Conservation (phyloP, 64 coral and sea anemone genomes). For the Porites australiensis region DNA sequence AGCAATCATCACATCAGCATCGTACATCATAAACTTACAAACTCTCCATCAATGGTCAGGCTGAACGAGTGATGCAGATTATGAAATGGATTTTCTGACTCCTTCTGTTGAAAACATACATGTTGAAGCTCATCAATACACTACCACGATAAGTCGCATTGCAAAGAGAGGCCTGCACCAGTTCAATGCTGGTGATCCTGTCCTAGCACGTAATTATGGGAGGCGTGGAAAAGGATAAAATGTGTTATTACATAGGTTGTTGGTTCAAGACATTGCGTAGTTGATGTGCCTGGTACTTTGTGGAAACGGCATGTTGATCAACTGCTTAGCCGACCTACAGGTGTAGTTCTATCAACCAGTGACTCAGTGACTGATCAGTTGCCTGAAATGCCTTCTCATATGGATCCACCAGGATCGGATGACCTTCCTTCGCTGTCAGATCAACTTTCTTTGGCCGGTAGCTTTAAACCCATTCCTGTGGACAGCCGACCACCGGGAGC, state of each 20-base stretch:
- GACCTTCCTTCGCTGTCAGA: background rate
- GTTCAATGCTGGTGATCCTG: slow-evolving; percentile 43
- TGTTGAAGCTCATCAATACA: no score
- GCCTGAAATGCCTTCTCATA: no score
- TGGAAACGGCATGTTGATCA: slow-evolving; percentile 47
- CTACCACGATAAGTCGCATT: slow-evolving; percentile 40
- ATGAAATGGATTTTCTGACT: no score
- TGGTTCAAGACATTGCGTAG: slow-evolving; percentile 38
- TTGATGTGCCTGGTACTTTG: background rate
- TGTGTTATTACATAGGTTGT: slow-evolving; percentile 54
- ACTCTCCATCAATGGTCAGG: slow-evolving; percentile 49
- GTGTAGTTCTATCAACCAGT: background rate
- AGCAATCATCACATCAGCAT: slow-evolving; percentile 47
- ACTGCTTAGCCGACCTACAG: background rate
- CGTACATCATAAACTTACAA: slow-evolving; percentile 40
- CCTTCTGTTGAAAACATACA: no score
- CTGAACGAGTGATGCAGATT: slow-evolving; percentile 62
- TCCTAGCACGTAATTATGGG: no score
- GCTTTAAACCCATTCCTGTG: background rate
- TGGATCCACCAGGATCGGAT: background rate
- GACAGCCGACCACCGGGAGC: background rate
- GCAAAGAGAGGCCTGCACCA: slow-evolving; percentile 54
- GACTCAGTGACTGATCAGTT: background rate
- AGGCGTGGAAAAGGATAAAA: slow-evolving; percentile 48
- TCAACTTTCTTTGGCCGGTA: background rate